These are phyloP conservation scores for Agriotes lineatus DNA, from an alignment of 2,888 invertebrate species.

Conservation along the genomic window DNA sequence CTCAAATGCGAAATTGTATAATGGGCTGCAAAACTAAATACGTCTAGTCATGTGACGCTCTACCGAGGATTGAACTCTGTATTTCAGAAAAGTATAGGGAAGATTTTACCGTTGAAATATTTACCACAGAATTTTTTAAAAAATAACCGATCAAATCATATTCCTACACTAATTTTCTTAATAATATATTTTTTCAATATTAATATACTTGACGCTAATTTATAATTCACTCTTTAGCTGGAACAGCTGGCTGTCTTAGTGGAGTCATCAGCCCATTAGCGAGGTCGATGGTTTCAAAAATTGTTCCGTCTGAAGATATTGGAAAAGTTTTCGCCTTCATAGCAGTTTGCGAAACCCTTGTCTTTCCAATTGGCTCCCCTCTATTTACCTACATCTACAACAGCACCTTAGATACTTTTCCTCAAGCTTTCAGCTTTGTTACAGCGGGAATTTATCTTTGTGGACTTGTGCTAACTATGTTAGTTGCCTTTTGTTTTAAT, in stretches of 20 bases:
- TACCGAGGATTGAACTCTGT: too few relatives aligned
- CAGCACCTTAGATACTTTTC: conserved; percentile 69
- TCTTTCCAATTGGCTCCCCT: conserved; percentile 73
- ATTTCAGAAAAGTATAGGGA: too few relatives aligned
- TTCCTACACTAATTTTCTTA: too few relatives aligned
- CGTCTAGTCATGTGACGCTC: too few relatives aligned
- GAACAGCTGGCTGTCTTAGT: conserved; percentile 62
- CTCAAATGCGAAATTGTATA: too few relatives aligned
- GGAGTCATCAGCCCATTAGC: conserved; percentile 71
- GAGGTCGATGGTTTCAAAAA: conserved; percentile 73
- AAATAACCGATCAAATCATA: too few relatives aligned
- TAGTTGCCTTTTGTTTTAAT: neutral
- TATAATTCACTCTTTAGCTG: conserved; percentile 4
- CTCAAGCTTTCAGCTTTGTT: conserved; percentile 72
- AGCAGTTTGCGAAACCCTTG: conserved; percentile 75
- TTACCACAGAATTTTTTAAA: too few relatives aligned
- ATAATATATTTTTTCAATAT: too few relatives aligned
- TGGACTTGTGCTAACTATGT: neutral
- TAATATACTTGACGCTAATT: too few relatives aligned
- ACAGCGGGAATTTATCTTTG: neutral
- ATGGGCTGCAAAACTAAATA: too few relatives aligned
- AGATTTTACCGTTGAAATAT: too few relatives aligned
- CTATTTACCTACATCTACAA: conserved; percentile 76
- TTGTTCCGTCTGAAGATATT: conserved; percentile 71
- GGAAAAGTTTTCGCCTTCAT: conserved; percentile 76